Conservation (phyloP, 2,888 invertebrate genomes). For the Andrena dorsata region DNA sequence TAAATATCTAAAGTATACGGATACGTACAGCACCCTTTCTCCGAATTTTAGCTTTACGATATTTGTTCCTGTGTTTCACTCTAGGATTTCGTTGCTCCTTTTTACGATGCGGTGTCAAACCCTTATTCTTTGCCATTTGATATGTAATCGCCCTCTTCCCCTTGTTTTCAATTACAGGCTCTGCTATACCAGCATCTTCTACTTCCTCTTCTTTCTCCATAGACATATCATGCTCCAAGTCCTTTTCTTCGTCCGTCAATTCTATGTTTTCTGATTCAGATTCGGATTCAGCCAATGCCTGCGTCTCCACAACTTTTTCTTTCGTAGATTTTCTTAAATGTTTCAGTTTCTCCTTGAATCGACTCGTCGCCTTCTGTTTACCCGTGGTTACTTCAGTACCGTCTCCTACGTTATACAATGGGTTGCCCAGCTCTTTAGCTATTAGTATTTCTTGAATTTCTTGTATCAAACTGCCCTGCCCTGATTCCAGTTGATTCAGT, state of each 20-base stretch:
- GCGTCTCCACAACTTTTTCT: background rate
- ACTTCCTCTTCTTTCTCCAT: constrained; percentile 62
- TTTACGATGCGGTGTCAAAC: constrained; percentile 95
- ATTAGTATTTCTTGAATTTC: constrained; percentile 89
- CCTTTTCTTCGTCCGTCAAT: constrained; percentile 14
- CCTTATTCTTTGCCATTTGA: constrained; percentile 98
- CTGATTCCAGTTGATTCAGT: constrained; percentile 90
- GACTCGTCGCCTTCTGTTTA: constrained; percentile 75
- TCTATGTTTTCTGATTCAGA: constrained; percentile 6
- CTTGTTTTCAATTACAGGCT: constrained; percentile 68
- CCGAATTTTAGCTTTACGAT: constrained; percentile 95
- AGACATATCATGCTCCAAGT: constrained; percentile 22
- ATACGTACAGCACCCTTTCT: constrained; percentile 94
- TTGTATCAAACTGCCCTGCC: constrained; percentile 89
- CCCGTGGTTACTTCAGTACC: constrained; percentile 49
- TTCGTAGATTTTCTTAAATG: constrained; percentile 19
- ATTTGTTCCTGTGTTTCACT: constrained; percentile 97
- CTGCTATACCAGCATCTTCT: constrained; percentile 61
- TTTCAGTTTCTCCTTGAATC: constrained; percentile 25
- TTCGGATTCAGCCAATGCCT: constrained; percentile 22
- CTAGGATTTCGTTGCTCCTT: constrained; percentile 97
- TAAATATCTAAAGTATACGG: background rate
- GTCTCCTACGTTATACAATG: constrained; percentile 81
- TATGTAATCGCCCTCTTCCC: constrained; percentile 94
- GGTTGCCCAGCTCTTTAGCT: constrained; percentile 85